Percentiles rank a stretch among this genome's conserved stretches.
Evolutionary conservation across 2,797 vertebrate genomes (phyloP).

Genomic region (Sebastes wilsoni): DNA sequence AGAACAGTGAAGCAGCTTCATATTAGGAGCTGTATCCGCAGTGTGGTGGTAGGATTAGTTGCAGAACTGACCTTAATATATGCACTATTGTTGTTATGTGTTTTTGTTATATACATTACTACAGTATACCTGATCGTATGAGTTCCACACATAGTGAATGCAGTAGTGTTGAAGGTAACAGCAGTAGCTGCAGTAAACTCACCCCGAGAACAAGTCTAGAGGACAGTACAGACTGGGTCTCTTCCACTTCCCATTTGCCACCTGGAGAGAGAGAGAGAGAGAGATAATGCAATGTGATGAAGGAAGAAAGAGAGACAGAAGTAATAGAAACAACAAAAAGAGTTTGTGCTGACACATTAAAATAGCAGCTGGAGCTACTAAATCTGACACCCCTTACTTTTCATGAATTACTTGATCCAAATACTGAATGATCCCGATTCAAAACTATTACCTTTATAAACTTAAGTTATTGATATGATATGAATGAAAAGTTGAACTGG

Average conservation of each 20-base stretch:
- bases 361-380: not conserved
- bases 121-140: not conserved
- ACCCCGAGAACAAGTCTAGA: constrained; percentile 98
- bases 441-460: not conserved
- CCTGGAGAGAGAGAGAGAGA: constrained; percentile 71
- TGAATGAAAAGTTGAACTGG: not conserved
- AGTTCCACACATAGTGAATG: not conserved
- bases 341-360: not conserved
- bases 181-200: constrained; percentile 45
- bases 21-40: not conserved
- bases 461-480: not conserved
- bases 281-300: constrained; percentile 10
- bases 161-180: not conserved
- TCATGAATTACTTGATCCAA: not conserved
- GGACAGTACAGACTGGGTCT: constrained; percentile 95
- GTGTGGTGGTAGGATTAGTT: not conserved
- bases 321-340: not conserved
- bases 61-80: not conserved
- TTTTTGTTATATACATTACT: not conserved
- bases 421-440: not conserved
- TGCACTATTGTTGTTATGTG: not conserved
- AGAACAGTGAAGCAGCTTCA: not conserved
- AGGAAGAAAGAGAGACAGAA: not conserved
- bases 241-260: constrained; percentile 96
- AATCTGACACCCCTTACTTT: not conserved